A percentile compares a stretch with the other conserved stretches of the same genome.
Conservation (phyloP, 1,140 invertebrate genomes). For the honey bee (Apis mellifera) region DNA sequence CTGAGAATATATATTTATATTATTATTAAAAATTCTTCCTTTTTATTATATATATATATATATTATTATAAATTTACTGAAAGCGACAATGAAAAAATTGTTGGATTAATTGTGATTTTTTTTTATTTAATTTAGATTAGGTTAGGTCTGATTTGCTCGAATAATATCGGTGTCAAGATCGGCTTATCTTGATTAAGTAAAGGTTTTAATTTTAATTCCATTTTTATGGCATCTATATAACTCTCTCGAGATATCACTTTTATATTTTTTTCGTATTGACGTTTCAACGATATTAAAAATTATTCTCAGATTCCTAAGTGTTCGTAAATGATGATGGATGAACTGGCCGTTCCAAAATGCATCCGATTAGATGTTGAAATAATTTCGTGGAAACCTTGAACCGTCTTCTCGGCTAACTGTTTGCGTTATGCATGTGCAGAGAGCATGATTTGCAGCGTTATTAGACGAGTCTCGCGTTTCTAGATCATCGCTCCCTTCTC, state of each 20-base stretch:
- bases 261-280: background rate
- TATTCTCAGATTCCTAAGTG: background rate
- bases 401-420: slow-evolving; percentile 61
- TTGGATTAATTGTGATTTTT: slow-evolving; percentile 5
- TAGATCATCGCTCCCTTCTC: slow-evolving; percentile 11
- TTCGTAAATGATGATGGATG: background rate
- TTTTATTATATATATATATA: slow-evolving; percentile 10
- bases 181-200: background rate
- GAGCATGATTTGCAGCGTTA: slow-evolving; percentile 57
- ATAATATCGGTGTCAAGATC: background rate
- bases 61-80: background rate
- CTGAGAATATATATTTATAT: slow-evolving; percentile 38
- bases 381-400: slow-evolving; percentile 70
- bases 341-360: background rate
- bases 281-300: background rate
- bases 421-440: background rate
- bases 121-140: too few relatives aligned
- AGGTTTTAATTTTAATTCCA: background rate
- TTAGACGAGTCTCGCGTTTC: slow-evolving; percentile 57
- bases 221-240: background rate
- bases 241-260: background rate
- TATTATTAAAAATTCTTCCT: slow-evolving; percentile 41
- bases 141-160: too few relatives aligned
- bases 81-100: slow-evolving; percentile 1
- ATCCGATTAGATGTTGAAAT: slow-evolving; percentile 30